Conservation (phyloP, 2,797 vertebrate genomes). For the Dendrocincla tyrannina region DNA sequence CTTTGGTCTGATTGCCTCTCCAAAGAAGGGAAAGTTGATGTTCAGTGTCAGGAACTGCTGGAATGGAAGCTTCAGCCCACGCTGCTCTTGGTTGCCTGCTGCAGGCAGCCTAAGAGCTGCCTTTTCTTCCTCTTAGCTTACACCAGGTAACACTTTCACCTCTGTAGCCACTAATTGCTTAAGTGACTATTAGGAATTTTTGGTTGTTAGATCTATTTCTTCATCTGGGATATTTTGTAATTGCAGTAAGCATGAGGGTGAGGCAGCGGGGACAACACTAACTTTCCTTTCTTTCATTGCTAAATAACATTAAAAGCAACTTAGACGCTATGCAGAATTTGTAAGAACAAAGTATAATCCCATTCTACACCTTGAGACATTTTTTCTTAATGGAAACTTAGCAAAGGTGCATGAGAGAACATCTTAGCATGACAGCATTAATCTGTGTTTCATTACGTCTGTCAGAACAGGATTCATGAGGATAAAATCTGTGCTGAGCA, state of each 20-base stretch:
- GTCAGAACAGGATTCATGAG: background rate
- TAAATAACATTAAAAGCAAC: background rate
- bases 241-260: background rate
- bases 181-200: background rate
- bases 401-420: background rate
- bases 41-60: background rate
- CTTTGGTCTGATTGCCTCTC: background rate
- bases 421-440: slow-evolving; percentile 2
- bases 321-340: background rate
- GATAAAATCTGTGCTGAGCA: background rate
- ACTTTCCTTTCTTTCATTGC: background rate
- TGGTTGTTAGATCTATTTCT: background rate
- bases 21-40: background rate
- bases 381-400: background rate
- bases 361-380: background rate
- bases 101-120: background rate
- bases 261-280: background rate
- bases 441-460: background rate
- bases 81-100: background rate
- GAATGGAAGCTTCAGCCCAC: background rate
- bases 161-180: background rate
- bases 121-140: background rate
- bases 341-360: background rate
- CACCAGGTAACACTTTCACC: background rate
- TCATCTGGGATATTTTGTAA: background rate